phyloP scores from a whole-genome alignment of 92 coral and sea anemone species.

The Siderastrea siderea region DNA sequence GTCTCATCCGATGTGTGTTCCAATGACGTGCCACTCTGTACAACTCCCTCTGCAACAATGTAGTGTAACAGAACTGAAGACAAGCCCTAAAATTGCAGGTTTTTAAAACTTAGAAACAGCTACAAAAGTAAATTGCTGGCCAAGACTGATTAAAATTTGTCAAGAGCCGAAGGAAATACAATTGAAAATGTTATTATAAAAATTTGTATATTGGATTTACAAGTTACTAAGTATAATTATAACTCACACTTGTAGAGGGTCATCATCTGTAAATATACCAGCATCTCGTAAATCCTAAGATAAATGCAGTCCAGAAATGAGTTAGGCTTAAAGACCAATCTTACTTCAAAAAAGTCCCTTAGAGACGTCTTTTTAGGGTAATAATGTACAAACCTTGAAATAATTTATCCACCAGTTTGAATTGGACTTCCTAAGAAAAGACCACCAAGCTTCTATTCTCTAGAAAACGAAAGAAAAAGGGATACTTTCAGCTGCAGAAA shows the following conservation, averaged over 20 bases:
- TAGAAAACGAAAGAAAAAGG: neutral
- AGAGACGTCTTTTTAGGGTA: neutral
- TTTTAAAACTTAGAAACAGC: neutral
- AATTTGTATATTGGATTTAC: neutral
- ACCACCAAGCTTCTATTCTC: conserved; percentile 57
- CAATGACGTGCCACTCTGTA: too few species aligned
- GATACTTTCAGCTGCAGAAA: too few species aligned
- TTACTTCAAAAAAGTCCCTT: too few species aligned
- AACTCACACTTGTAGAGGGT: conserved; percentile 27
- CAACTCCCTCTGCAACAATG: too few species aligned
- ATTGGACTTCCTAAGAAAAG: conserved; percentile 15
- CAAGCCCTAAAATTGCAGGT: neutral
- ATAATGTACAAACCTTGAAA: conserved; percentile 20
- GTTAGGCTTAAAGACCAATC: neutral
- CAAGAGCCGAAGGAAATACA: too few species aligned
- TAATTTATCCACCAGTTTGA: conserved; percentile 47
- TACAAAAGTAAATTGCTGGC: neutral
- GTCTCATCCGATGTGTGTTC: conserved; percentile 35
- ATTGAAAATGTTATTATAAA: too few species aligned
- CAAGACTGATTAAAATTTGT: neutral
- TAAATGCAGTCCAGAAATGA: neutral
- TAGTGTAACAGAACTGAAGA: too few species aligned
- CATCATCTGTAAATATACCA: conserved; percentile 21
- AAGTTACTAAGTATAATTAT: neutral
- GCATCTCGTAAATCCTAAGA: conserved; percentile 42